phyloP scores from a whole-genome alignment of 2,797 vertebrate species.

The Muscicapa comitata region DNA sequence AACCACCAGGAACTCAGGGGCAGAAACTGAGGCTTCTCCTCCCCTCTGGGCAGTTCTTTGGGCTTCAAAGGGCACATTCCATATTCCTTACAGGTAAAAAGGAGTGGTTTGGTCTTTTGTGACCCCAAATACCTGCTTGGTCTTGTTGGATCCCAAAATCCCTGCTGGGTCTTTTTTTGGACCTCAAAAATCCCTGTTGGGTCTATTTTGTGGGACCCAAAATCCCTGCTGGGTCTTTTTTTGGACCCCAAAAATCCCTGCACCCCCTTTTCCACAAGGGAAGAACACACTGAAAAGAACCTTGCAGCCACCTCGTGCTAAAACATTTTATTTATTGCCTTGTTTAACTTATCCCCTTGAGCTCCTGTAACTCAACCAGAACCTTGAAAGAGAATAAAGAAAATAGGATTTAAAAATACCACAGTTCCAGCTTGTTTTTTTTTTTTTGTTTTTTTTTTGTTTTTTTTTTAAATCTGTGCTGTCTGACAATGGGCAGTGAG shows the following conservation, averaged over 20 bases:
- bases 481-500: neutral
- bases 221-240: too few species aligned
- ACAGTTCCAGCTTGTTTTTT: neutral
- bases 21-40: neutral
- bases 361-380: conserved; percentile 23
- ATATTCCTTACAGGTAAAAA: neutral
- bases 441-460: neutral
- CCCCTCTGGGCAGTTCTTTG: accelerated
- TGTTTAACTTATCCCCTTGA: conserved; percentile 25
- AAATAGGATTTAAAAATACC: neutral
- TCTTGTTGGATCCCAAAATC: too few species aligned
- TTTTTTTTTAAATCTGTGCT: neutral
- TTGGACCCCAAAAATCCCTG: too few species aligned
- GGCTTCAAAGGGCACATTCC: neutral
- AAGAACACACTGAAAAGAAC: neutral
- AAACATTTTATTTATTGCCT: conserved; percentile 24
- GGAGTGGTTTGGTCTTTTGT: too few species aligned
- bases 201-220: too few species aligned
- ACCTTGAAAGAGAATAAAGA: neutral
- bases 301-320: neutral
- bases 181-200: too few species aligned
- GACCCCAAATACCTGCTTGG: neutral
- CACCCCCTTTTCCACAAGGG: neutral
- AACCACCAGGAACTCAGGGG: neutral
- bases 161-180: too few species aligned